Base-by-base conservation (phyloP, 2,797 vertebrate species). In the Amniataba percoides region DNA sequence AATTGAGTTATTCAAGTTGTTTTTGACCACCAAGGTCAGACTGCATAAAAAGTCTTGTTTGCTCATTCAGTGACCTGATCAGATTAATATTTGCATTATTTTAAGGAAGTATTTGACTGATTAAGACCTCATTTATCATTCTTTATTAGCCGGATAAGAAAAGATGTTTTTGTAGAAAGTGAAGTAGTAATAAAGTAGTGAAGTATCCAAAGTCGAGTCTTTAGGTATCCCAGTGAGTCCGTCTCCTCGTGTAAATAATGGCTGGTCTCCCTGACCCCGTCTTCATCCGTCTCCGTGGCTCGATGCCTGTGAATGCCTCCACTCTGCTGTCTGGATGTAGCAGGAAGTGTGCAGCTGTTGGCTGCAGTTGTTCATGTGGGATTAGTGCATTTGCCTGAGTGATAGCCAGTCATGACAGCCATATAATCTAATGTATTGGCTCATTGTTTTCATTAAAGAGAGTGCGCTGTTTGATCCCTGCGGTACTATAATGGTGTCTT, bases 391-490 rank as follows among this genome's bases (percentile, higher is more conserved):
- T 81, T 69, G 87, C 25, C 81, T 92, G 91, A 94, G 89, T 91
- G 92, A 93, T 91, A 81, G 86, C 67, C 60, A 34, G 53, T 55
- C 85, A 64, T 83, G 90, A 78, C 88, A 76, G 85, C 76, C 88
- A 78, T 84, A 73, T 87, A 90, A 90, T 89, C 77, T 84, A 89
- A 88, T 92, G 88, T 76, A 88, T 81, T 85, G 89, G 80, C 78
- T 89, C 88, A 87, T 93, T 93, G 89, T 91, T 89, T 92, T 94
- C 89, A 92, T 94, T 92, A 89, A 89, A 88, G 88, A 93, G 90
- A 92, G 91, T 93, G 89, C 56, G 46, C 71, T 25, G 75, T 86
- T 87, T 87, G 85, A 89, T 92, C 90, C 86, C 81, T 1, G 63
- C 45, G 70, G 86, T 66, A 78, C 79, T 77, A 46, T 81, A 81